phyloP scores from a whole-genome alignment of 2,888 invertebrate species.

The Thysanoteuthis rhombus region DNA sequence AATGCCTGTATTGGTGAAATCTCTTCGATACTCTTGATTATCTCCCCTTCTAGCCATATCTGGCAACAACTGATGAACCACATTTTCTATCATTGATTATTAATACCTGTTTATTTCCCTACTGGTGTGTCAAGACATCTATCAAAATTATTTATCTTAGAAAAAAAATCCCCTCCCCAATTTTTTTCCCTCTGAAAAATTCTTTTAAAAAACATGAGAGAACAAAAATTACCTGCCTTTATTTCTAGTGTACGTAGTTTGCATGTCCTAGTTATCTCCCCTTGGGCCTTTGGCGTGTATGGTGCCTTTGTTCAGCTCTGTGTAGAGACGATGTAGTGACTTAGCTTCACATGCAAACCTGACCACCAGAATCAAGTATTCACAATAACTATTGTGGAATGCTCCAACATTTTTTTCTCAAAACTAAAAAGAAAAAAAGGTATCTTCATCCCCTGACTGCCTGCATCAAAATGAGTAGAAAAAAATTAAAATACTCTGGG shows the following conservation, averaged over 20 bases:
- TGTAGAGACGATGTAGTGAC: not conserved
- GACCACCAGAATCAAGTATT: not conserved
- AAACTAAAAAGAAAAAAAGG: too few relatives aligned
- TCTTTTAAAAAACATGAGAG: not conserved
- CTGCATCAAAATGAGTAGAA: too few relatives aligned
- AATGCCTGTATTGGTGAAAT: too few relatives aligned
- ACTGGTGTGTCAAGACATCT: not conserved
- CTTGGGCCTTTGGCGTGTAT: not conserved
- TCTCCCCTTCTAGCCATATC: too few relatives aligned
- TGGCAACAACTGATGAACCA: not conserved
- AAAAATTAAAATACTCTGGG: not conserved
- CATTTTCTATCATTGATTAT: not conserved
- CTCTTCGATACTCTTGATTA: too few relatives aligned
- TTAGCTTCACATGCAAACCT: not conserved
- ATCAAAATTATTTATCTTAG: not conserved
- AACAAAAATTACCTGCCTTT: not conserved
- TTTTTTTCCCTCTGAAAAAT: not conserved
- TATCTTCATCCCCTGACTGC: too few relatives aligned
- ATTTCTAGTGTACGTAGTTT: not conserved
- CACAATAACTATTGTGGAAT: not conserved
- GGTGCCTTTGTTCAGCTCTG: not conserved
- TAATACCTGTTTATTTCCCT: too few relatives aligned
- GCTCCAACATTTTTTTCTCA: too few relatives aligned
- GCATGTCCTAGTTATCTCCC: not conserved
- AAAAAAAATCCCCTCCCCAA: not conserved